phyloP scores from a whole-genome alignment of 2,888 invertebrate species.

The Melanotus villosus region DNA sequence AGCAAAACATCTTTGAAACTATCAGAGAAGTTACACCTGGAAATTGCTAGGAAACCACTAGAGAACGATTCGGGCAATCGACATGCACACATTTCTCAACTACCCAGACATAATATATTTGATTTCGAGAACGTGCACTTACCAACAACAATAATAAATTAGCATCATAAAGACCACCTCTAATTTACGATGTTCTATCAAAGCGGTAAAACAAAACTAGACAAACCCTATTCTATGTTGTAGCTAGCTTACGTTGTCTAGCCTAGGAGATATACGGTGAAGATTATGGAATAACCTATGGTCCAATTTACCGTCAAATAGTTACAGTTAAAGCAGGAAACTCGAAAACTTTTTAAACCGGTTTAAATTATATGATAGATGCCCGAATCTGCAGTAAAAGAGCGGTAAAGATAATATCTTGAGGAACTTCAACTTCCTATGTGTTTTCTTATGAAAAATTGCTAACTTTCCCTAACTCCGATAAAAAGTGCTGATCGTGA shows the following conservation, averaged over 20 bases:
- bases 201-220: conserved; percentile 23
- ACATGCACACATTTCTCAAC: conserved; percentile 8
- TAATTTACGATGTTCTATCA: conserved; percentile 30
- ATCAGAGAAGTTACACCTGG: neutral
- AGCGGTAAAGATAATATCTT: neutral
- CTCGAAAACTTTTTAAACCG: neutral
- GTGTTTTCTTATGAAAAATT: neutral
- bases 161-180: conserved; percentile 12
- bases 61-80: conserved; percentile 10
- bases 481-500: too few species aligned
- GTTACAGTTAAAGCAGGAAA: conserved; percentile 3
- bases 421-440: neutral
- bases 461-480: neutral
- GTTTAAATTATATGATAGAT: neutral
- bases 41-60: conserved; percentile 4
- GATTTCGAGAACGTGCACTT: conserved; percentile 17
- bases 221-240: conserved; percentile 16
- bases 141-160: conserved; percentile 26
- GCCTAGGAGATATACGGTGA: conserved; percentile 16
- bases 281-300: conserved; percentile 24
- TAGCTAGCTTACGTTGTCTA: conserved; percentile 17
- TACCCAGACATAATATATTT: neutral
- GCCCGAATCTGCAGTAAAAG: neutral
- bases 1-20: neutral
- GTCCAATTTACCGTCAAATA: conserved; percentile 15